Percentiles rank a stretch among this genome's conserved stretches.
Conservation (phyloP, 1,140 invertebrate genomes). For the Hycleus cichorii region DNA sequence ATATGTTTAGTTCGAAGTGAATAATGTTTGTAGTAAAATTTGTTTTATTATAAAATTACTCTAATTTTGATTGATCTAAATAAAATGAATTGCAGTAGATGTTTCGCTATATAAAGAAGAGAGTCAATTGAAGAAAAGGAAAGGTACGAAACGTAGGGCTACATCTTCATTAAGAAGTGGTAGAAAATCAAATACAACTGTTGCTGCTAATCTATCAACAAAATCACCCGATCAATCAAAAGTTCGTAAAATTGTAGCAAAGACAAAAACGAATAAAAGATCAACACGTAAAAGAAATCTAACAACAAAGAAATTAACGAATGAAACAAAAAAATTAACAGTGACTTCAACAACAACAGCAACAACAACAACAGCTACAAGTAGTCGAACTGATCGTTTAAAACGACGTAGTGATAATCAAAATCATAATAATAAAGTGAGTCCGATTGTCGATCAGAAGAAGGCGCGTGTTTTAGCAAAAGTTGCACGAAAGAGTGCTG, state of each 20-base stretch:
- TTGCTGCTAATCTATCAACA: too few relatives aligned
- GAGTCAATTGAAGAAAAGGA: constrained; percentile 65
- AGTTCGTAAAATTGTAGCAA: constrained; percentile 25
- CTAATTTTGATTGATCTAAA: background rate
- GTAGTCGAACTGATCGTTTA: constrained; percentile 13
- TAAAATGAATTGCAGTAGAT: constrained; percentile 54
- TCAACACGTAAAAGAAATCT: background rate
- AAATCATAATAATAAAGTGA: constrained; percentile 18
- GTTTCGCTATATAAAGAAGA: constrained; percentile 71
- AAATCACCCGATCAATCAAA: constrained; percentile 31
- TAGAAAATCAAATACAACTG: constrained; percentile 9
- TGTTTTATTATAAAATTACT: background rate
- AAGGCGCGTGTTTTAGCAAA: constrained; percentile 39
- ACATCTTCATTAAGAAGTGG: constrained; percentile 1
- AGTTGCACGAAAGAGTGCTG: constrained; percentile 32
- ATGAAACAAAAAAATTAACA: background rate
- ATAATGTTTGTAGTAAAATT: too few relatives aligned
- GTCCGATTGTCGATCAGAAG: constrained; percentile 37
- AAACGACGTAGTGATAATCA: constrained; percentile 19
- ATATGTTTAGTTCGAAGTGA: too few relatives aligned
- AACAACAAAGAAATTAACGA: background rate
- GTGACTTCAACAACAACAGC: background rate
- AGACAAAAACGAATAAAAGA: constrained; percentile 9
- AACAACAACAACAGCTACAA: constrained; percentile 12
- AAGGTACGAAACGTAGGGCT: constrained; percentile 35